Evolutionary conservation across 2,888 invertebrate genomes (phyloP), one percentile per base, ranked within the genome.

Genomic region (Mythimna pallens): DNA sequence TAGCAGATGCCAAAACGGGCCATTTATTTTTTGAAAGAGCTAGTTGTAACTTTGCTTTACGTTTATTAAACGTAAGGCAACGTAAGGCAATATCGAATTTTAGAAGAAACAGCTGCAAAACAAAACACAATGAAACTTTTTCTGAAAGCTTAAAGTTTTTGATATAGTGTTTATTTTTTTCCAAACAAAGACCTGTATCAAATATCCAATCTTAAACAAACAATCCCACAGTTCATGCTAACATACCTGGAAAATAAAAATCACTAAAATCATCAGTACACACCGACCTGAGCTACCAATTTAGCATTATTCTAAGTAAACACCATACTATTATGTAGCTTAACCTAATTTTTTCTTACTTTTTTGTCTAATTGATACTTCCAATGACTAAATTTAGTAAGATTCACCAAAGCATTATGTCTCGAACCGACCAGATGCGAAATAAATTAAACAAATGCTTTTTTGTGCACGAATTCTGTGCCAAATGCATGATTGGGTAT

Each of bases 401-500:
- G n/a, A 58, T 82, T 52, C 65, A 40, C 40, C n/a, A 20, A 54
- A 54, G 14, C 8, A 52, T 59, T 55, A 43, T 47, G 54, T 67
- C 17, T 63, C 2, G 8, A 43, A 58, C 0, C 2, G 9, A 4
- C 8, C 43, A 65, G 36, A 57, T 82, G 47, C 50, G 50, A 52
- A 52, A 52, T 52, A 52, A 43, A 57, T 59, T 69, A n/a, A 58
- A 55, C 40, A 52, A 65, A 57, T 63, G 47, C 3, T 20, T 61
- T 72, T 75, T 70, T 65, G 59, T 59, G 22, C 78, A 84, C 83
- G 81, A 86, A 78, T 86, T 81, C 86, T 67, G 67, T 73, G 62
- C 75, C 43, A 71, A 54, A 82, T 73, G 82, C 78, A 55, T 70
- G 76, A 74, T 84, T 61, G 59, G 12, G 81, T 88, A 88, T 90